Percentiles rank a stretch among this genome's conserved stretches.
These are phyloP conservation scores for Entomobrya proxima DNA, from an alignment of 2,888 invertebrate genomes.

Conservation along the genomic window DNA sequence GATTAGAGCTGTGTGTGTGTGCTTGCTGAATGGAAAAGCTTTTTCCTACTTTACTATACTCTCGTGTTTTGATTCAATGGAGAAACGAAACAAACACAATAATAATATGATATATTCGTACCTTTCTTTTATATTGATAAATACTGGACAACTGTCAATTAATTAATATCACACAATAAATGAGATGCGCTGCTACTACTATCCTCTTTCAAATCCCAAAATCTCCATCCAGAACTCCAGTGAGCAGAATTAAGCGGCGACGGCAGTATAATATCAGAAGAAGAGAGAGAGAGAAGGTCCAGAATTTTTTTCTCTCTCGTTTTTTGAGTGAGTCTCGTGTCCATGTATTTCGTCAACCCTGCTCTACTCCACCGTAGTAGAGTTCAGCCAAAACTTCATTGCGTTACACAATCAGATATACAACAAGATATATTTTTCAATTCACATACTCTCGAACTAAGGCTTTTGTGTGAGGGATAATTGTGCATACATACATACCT, in stretches of 20 bases:
- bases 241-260: slow-evolving; percentile 53
- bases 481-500: slow-evolving; percentile 25
- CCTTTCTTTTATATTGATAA: slow-evolving; percentile 41
- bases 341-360: slow-evolving; percentile 55
- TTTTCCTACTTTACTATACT: not conserved
- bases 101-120: not conserved
- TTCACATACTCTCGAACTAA: slow-evolving; percentile 40
- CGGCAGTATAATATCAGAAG: slow-evolving; percentile 55
- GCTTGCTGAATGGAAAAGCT: not conserved
- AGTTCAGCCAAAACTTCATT: slow-evolving; percentile 60
- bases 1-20: slow-evolving; percentile 31
- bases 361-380: slow-evolving; percentile 49
- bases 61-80: not conserved
- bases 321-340: slow-evolving; percentile 33
- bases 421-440: slow-evolving; percentile 54
- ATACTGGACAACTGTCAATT: slow-evolving; percentile 66
- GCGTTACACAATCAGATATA: slow-evolving; percentile 55
- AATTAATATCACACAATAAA: slow-evolving; percentile 66
- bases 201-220: slow-evolving; percentile 59
- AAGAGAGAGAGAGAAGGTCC: slow-evolving; percentile 59
- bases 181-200: slow-evolving; percentile 49
- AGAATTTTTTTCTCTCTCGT: slow-evolving; percentile 50
- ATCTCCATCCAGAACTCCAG: slow-evolving; percentile 63
- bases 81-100: slow-evolving; percentile 34
- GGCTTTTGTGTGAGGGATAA: slow-evolving; percentile 12